Conservation (phyloP, 2,797 vertebrate species). For the Triplophysa yarkandensis region DNA sequence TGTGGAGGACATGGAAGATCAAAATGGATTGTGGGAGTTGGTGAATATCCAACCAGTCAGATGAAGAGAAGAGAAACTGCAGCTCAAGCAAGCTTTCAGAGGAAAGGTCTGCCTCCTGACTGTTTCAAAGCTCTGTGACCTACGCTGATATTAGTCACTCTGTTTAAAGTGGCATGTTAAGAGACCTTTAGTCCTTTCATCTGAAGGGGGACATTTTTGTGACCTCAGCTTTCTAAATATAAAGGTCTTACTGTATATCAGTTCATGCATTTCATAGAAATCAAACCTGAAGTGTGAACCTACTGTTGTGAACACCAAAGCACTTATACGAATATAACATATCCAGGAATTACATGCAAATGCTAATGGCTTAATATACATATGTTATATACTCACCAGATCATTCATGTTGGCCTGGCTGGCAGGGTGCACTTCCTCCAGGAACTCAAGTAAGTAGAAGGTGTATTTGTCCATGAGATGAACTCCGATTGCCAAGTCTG, state of each 20-base stretch:
- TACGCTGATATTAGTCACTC: slow-evolving; percentile 59
- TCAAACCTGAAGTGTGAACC: not conserved
- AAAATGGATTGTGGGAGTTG: slow-evolving; percentile 36
- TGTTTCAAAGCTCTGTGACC: slow-evolving; percentile 60
- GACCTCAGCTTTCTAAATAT: not conserved
- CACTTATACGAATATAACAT: not conserved
- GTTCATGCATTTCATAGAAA: not conserved
- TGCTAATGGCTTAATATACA: too few relatives aligned
- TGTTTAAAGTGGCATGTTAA: slow-evolving; percentile 62
- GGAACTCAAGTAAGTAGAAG: slow-evolving; percentile 95
- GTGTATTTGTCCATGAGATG: slow-evolving; percentile 98
- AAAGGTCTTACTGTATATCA: not conserved
- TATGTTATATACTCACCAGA: slow-evolving; percentile 83
- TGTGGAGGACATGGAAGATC: slow-evolving; percentile 36
- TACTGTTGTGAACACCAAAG: not conserved
- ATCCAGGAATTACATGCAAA: not conserved
- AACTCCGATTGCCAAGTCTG: slow-evolving; percentile 93
- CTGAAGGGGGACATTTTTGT: slow-evolving; percentile 1
- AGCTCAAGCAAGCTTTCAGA: slow-evolving; percentile 12
- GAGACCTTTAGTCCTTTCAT: slow-evolving; percentile 57
- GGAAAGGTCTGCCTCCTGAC: slow-evolving; percentile 41
- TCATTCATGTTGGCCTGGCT: slow-evolving; percentile 97
- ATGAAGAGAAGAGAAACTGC: slow-evolving; percentile 25
- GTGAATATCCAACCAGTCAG: slow-evolving; percentile 32
- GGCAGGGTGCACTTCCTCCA: slow-evolving; percentile 96